These are phyloP conservation scores for Pelosia muscerda DNA, from an alignment of 2,888 invertebrate species.

Conservation along the genomic window DNA sequence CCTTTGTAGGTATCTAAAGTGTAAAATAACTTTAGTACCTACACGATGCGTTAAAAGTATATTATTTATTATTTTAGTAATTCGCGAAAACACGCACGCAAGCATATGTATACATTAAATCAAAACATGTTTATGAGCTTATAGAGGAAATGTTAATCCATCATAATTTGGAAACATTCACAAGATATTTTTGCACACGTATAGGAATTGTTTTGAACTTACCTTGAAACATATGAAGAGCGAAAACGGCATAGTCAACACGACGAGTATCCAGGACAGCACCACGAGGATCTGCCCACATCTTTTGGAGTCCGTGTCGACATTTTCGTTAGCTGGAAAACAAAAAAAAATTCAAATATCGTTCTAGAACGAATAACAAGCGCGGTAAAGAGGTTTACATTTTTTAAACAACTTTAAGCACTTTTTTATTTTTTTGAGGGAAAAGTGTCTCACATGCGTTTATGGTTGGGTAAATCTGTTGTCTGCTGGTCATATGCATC, in stretches of 20 bases:
- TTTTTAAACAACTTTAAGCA: background rate
- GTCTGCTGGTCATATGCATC: slow-evolving; percentile 73
- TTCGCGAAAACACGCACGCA: slow-evolving; percentile 4
- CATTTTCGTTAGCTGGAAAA: slow-evolving; percentile 86
- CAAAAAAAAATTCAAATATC: background rate
- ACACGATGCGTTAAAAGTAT: background rate
- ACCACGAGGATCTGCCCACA: slow-evolving; percentile 94
- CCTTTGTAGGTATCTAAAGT: background rate
- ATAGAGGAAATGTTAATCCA: background rate
- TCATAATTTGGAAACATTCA: background rate
- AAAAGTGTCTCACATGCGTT: slow-evolving; percentile 50
- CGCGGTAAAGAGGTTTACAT: background rate
- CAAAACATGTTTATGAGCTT: slow-evolving; percentile 1
- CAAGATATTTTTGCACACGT: background rate
- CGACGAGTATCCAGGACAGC: slow-evolving; percentile 93
- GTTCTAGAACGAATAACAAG: background rate
- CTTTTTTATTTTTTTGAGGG: slow-evolving; percentile 13
- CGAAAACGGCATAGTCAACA: slow-evolving; percentile 96
- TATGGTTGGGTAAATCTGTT: slow-evolving; percentile 75
- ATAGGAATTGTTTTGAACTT: slow-evolving; percentile 63
- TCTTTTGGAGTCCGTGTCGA: slow-evolving; percentile 89
- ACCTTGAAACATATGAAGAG: slow-evolving; percentile 98
- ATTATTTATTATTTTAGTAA: background rate
- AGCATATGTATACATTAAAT: background rate
- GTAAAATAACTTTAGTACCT: background rate